Base-by-base conservation (phyloP, 2,797 vertebrate species). In the Rhinichthys osculus region DNA sequence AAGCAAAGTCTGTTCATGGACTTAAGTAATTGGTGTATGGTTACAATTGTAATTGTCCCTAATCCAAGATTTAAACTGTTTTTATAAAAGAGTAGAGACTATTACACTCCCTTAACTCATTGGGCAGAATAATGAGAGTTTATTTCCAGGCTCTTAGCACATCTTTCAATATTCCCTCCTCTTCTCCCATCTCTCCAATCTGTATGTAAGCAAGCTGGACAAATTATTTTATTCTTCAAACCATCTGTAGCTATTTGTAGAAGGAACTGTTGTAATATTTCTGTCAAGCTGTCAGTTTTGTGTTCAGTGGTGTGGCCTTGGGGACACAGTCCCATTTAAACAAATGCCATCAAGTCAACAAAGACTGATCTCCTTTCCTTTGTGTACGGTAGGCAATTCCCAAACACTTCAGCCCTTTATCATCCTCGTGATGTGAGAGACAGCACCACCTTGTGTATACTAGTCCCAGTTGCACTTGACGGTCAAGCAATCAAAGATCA, bases 371-470 rank as follows among this genome's bases (percentile, higher is more conserved):
- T 83, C 19, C 62, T 52, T 42, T 78, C 35, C 44, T 27, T 82
- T n/a, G 57, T 79, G 50, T 74, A 21, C 62, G 0, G 35, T 16
- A 2, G 69, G 23, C 21, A 54, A 54, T 78, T 78, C 64, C 76
- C 77, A 57, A 17, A 52, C 27, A 62, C 27, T 82, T 9, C 67
- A 78, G 14, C 9, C 9, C 62, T 42, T 86, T 3, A 35, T 47
- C 38, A 62, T 86, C 33, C 66, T 10, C 66, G 40, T 59, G 16
- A 67, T 7, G 33, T 77, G 83, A 88, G 13, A 30, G 38, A 85
- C 73, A 71, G 87, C 80, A 72, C 80, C 89, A 84, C 76, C 87
- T 88, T 54, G 87, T 89, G 87, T 80, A 30, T 6, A 72, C 40
- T 38, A 17, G 7, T 52, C 44, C 33, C 40, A 59, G 76, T 16